These are phyloP conservation scores for Lacerta bilineata DNA, from an alignment of 2,797 vertebrate species.

Conservation along the genomic window DNA sequence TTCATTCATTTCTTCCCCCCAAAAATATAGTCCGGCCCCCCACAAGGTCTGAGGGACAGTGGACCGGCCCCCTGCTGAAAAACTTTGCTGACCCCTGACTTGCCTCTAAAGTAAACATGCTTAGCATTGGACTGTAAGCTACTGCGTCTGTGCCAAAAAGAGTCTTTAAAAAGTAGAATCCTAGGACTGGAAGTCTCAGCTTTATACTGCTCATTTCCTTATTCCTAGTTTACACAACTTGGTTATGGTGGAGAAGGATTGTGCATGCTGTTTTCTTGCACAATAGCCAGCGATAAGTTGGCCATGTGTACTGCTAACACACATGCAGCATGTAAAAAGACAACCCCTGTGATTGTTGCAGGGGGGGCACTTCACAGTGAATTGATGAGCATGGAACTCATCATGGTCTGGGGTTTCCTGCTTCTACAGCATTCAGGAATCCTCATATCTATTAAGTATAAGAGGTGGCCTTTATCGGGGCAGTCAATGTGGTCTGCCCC, in stretches of 20 bases:
- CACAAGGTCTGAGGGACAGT: too few relatives aligned
- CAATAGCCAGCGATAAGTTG: background rate
- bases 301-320: background rate
- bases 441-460: background rate
- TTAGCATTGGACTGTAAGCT: background rate
- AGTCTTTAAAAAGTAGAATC: background rate
- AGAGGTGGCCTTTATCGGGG: background rate
- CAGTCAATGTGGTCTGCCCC: too few relatives aligned
- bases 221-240: background rate
- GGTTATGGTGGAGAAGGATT: background rate
- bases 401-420: background rate
- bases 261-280: background rate
- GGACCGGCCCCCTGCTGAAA: too few relatives aligned
- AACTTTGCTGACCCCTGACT: too few relatives aligned
- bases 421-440: background rate
- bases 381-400: background rate
- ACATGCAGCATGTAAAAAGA: background rate
- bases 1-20: too few relatives aligned
- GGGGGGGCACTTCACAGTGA: background rate
- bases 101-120: background rate
- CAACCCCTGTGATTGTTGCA: background rate
- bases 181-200: background rate
- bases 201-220: background rate
- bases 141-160: background rate
- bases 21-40: too few relatives aligned